Base-by-base conservation (phyloP, 2,888 invertebrate genomes). In the Acronicta psi region DNA sequence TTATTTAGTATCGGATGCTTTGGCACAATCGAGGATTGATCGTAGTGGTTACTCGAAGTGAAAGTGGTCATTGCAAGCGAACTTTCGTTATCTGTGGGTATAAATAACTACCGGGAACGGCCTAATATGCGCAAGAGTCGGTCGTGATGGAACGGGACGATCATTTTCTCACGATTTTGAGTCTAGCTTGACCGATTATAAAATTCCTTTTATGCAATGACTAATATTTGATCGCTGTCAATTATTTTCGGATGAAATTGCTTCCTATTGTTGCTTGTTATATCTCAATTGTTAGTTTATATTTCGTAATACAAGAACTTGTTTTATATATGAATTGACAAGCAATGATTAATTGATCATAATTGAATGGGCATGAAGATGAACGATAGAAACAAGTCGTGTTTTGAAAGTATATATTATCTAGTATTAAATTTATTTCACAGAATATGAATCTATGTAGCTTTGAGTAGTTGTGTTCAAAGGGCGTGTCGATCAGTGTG, bases 41-140 rank as follows among this genome's bases (percentile, higher is more conserved):
- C 65, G 77, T 80, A 81, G 64, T 53, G 36, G 44, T 40, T 44
- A 17, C 18, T 56, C 40, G 20, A 41, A 73, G 92, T 89, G 92
- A 92, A 92, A 92, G 92, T 88, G 79, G 83, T 84, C 83, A 81
- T 70, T 81, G 82, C 86, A 73, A 79, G 83, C 77, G 77, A 87
- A 90, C 90, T 91, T 91, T 90, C 87, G 81, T 86, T 86, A 82
- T 84, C 82, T 80, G 60, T 70, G 1, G 34, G 1, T 13, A 58
- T 69, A 78, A 79, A 59, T 69, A 78, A 79, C 79, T 80, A 71
- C 83, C 77, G 70, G 78, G 82, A 79, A 62, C 71, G 70, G 62
- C 68, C 78, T 74, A 83, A 83, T 83, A 84, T 84, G 75, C 69
- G 71, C 73, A 63, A 75, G 65, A 64, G 47, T 52, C 46, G 68